Evolutionary conservation across 2,888 invertebrate species (phyloP), one percentile per base, ranked within the genome.

Genomic region (Philereme transversata): DNA sequence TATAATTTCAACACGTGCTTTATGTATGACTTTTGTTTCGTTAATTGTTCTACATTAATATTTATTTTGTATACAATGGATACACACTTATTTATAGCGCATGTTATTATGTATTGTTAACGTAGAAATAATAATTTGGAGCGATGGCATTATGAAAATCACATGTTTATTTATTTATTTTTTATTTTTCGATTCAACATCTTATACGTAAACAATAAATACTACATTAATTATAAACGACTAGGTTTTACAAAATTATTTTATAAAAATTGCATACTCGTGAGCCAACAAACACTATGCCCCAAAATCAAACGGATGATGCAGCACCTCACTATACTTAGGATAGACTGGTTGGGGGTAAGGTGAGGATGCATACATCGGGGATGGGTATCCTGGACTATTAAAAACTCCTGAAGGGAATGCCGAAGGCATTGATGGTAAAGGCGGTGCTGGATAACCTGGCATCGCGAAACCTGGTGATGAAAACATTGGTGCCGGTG

Each of bases 291-390:
- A 8, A 5, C 43, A 4, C 43, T 10, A 43, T 43, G 41, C n/a
- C 2, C 45, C 6, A 43, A 59, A 49, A 7, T 57, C 43, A 46
- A 56, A 59, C 33, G 55, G 52, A 44, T 63, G 62, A 59, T 56
- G 62, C 51, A 63, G 53, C 5, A 63, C 50, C 33, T 62, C 58
- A 48, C 51, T 62, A 4, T 55, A 58, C 38, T 63, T 63, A 4
- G 59, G 59, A 41, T 47, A 56, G 10, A 52, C 11, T 45, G 62
- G 43, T 9, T 44, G 50, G n/a, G 59, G 36, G 7, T 35, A 52
- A 38, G 55, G 41, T 6, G 62, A n/a, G 3, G 57, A 40, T 22
- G 62, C 10, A 34, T 51, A 57, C 4, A 45, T n/a, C 9, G 53
- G 53, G 5, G 50, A 47, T 5, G 53, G 50, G n/a, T 46, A 62